A percentile compares a stretch with the other conserved stretches of the same genome.
Evolutionary conservation across 2,797 vertebrate species (phyloP).

Genomic region (Argya squamiceps): DNA sequence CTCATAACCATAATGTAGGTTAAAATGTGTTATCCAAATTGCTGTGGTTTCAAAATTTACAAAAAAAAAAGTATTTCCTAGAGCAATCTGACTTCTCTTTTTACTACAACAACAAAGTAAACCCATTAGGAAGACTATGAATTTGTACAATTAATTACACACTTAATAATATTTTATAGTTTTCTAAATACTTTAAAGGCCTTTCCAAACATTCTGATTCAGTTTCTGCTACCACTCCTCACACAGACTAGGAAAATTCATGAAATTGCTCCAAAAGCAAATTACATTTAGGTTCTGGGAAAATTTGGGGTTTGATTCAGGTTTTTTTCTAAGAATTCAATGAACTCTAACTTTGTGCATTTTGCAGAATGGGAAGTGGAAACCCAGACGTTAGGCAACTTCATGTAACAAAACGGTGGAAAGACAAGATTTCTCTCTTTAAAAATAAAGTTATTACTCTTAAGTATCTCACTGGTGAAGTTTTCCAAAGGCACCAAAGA

Average conservation of each 20-base stretch:
- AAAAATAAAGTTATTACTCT: background rate
- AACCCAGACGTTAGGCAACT: background rate
- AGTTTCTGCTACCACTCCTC: background rate
- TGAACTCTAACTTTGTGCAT: background rate
- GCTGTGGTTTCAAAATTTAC: conserved; percentile 26
- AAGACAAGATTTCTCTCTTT: background rate
- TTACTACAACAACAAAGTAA: conserved; percentile 32
- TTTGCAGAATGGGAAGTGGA: background rate
- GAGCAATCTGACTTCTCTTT: conserved; percentile 8
- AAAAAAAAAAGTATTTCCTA: conserved; percentile 9
- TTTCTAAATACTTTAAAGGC: conserved; percentile 26
- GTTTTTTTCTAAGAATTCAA: background rate
- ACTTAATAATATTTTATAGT: conserved; percentile 38
- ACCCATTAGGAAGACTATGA: background rate
- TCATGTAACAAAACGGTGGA: background rate
- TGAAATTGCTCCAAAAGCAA: background rate
- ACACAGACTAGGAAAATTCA: background rate
- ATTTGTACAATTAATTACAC: conserved; percentile 36
- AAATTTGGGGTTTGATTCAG: background rate
- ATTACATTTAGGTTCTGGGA: background rate
- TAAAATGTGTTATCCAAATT: conserved; percentile 24
- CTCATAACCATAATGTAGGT: background rate
- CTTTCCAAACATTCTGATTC: conserved; percentile 31
- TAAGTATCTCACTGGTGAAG: background rate
- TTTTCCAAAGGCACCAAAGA: background rate